These are phyloP conservation scores for Exocentrus adspersus DNA, from an alignment of 2,888 invertebrate genomes.

Conservation along the genomic window DNA sequence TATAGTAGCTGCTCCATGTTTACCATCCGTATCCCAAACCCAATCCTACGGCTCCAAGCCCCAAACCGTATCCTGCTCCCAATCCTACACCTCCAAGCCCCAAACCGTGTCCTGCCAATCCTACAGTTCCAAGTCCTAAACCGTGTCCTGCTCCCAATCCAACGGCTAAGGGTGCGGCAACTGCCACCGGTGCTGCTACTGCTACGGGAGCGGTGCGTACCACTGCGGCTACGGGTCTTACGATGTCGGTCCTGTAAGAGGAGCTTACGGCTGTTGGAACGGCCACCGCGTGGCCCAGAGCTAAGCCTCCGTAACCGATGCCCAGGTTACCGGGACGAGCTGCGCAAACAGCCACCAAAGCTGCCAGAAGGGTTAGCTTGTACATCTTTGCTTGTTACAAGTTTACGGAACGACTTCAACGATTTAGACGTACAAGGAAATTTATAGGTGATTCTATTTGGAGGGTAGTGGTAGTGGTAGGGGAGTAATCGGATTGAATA, in stretches of 20 bases:
- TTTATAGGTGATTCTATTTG: neutral
- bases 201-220: slow-evolving; percentile 12
- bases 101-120: neutral
- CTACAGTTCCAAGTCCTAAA: neutral
- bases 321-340: slow-evolving; percentile 64
- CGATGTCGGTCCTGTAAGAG: slow-evolving; percentile 23
- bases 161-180: neutral
- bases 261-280: slow-evolving; percentile 30
- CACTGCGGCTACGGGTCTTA: slow-evolving; percentile 16
- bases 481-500: neutral
- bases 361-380: slow-evolving; percentile 47
- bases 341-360: slow-evolving; percentile 67
- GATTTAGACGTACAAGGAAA: neutral
- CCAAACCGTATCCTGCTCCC: neutral
- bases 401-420: neutral
- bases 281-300: slow-evolving; percentile 32
- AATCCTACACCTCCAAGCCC: neutral
- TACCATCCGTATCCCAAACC: neutral
- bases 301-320: slow-evolving; percentile 2
- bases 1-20: neutral
- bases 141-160: slow-evolving; percentile 24
- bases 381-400: slow-evolving; percentile 21
- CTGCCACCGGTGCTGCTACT: slow-evolving; percentile 1
- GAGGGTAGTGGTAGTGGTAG: neutral
- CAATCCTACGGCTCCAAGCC: neutral